phyloP scores from a whole-genome alignment of 2,888 invertebrate species.

The Lottia scabra region DNA sequence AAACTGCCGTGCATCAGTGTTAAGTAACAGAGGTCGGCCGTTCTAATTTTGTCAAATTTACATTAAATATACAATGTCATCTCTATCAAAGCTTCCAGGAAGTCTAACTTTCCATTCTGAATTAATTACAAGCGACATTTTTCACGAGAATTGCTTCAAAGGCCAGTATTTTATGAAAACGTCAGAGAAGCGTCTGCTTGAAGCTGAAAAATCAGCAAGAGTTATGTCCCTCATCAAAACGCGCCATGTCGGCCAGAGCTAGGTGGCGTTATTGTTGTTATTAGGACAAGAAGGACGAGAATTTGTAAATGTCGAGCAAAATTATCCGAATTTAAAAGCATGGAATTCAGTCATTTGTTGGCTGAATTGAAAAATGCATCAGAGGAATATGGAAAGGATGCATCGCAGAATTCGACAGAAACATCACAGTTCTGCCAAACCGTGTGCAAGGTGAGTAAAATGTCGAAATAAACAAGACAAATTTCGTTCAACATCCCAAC shows the following conservation, averaged over 20 bases:
- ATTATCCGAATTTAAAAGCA: constrained; percentile 20
- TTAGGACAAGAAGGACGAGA: too few species aligned
- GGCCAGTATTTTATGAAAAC: not conserved
- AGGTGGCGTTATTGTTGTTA: not conserved
- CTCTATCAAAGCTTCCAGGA: too few species aligned
- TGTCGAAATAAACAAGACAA: not conserved
- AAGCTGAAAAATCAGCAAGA: too few species aligned
- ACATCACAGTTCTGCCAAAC: constrained; percentile 25
- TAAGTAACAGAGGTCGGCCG: too few species aligned
- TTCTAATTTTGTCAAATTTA: too few species aligned
- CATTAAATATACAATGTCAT: too few species aligned
- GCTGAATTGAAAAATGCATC: constrained; percentile 52
- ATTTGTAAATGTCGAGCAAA: too few species aligned
- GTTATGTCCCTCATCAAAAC: not conserved
- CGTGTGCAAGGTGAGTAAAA: constrained; percentile 27
- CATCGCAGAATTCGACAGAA: constrained; percentile 22
- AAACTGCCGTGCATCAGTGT: too few species aligned
- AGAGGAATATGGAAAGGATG: constrained; percentile 37
- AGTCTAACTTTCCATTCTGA: too few species aligned
- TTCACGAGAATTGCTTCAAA: too few species aligned
- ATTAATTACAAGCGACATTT: too few species aligned
- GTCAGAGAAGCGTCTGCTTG: not conserved
- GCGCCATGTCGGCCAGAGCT: not conserved
- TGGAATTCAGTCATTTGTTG: constrained; percentile 53
- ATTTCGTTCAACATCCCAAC: constrained; percentile 9